These are phyloP conservation scores for Actias luna DNA, from an alignment of 2,888 invertebrate genomes.

Conservation along the genomic window DNA sequence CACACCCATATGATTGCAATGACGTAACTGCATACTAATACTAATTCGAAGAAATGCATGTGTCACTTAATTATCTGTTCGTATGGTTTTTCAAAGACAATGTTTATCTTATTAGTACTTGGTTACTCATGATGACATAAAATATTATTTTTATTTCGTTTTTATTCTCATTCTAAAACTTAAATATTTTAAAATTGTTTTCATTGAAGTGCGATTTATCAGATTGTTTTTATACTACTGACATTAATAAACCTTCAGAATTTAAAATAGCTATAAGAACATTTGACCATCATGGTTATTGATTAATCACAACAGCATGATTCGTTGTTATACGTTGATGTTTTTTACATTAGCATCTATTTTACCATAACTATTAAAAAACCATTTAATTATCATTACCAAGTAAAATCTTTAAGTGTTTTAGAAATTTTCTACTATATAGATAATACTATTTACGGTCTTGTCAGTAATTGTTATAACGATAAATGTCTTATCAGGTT, in stretches of 20 bases:
- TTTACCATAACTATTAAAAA: background rate
- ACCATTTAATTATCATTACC: background rate
- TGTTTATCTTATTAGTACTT: no score
- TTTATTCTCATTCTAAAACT: no score
- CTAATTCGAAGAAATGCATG: no score
- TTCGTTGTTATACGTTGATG: background rate
- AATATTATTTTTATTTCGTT: no score
- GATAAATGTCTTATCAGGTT: slow-evolving; percentile 11
- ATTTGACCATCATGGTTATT: slow-evolving; percentile 7
- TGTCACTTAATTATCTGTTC: no score
- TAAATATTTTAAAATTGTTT: slow-evolving; percentile 17
- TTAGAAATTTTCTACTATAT: background rate
- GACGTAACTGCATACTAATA: no score
- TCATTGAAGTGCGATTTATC: background rate
- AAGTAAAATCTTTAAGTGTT: background rate
- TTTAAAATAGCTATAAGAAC: background rate
- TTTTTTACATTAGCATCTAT: background rate
- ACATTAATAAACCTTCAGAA: slow-evolving; percentile 6
- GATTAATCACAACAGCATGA: slow-evolving; percentile 8
- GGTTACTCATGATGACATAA: no score
- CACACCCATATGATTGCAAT: no score
- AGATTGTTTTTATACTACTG: slow-evolving; percentile 9
- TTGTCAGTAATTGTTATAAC: slow-evolving; percentile 4
- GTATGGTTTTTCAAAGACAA: no score
- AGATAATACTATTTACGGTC: background rate